Base-by-base conservation (phyloP, 64 coral and sea anemone species). In the Porites australiensis region DNA sequence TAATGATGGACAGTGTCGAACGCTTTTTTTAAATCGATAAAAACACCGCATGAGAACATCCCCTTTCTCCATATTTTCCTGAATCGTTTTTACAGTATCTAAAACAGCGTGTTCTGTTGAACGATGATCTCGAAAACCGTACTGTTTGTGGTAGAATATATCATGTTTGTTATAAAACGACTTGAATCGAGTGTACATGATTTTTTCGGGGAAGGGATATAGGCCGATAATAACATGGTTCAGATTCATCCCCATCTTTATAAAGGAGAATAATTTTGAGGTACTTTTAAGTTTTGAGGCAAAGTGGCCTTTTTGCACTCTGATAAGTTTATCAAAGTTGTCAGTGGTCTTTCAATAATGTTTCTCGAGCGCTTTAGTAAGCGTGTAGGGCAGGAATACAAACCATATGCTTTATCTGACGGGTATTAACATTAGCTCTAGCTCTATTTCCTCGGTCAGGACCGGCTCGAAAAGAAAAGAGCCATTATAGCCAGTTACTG, bases 391-490 rank as follows among this genome's bases (percentile, higher is more conserved):
- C 88, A 90, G 49, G 61, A 90, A 74, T 89, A 89, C 63, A 89
- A 11, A 15, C 74, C 87, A 18, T 89, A 43, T 44, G 58, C 70
- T 52, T 89, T 89, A 27, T 77, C 77, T 37, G 74, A n/a, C 2
- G 52, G 19, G 72, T 23, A 58, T 43, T 37, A 15, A 23, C 48
- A 49, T 78, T 19, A 77, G 59, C 75, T 89, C 87, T 23, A 89
- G 11, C 22, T 89, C 87, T 59, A 63, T 89, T 64, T 89, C 87
- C 13, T 69, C 52, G 16, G 87, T 69, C 19, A 52, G 45, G 4
- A 89, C 72, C n/a, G 60, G n/a, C 60, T 89, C 73, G 75, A 89
- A 89, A 58, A 59, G 12, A 60, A 89, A 89, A 89, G 53, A 89
- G 21, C 87, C 54, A 23, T 65, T 72, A 58, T 83, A 63, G 69